Evolutionary conservation across 2,797 vertebrate genomes (phyloP).

Genomic region (Ataeniobius toweri): DNA sequence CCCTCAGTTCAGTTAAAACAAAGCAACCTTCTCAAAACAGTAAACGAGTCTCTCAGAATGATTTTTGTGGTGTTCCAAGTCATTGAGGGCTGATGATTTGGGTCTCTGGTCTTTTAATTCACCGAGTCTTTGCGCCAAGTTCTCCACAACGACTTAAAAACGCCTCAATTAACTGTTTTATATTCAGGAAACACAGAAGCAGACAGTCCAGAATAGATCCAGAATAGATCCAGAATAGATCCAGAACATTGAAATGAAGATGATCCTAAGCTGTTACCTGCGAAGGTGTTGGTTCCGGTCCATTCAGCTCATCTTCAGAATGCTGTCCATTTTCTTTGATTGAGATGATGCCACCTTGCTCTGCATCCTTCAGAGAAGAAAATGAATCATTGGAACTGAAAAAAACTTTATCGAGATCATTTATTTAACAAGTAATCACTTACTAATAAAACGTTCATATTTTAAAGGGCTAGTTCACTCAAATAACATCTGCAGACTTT

Average conservation of each 20-base stretch:
- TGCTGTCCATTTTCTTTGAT: slow-evolving; percentile 56
- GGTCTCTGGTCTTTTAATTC: too few species aligned
- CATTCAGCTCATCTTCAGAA: slow-evolving; percentile 58
- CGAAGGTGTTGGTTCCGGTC: slow-evolving; percentile 32
- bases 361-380: slow-evolving; percentile 54
- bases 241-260: neutral
- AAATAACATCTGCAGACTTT: neutral
- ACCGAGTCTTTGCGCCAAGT: neutral
- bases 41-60: neutral
- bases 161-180: too few species aligned
- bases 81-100: neutral
- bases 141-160: neutral
- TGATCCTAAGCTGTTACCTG: slow-evolving; percentile 48
- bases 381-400: neutral
- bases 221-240: neutral
- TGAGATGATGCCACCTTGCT: slow-evolving; percentile 16
- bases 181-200: too few species aligned
- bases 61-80: neutral
- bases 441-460: too few species aligned
- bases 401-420: too few species aligned
- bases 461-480: neutral
- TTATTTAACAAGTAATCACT: too few species aligned
- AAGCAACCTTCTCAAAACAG: neutral
- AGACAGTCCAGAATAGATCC: neutral
- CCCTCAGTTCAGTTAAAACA: too few species aligned